phyloP scores from a whole-genome alignment of 2,888 invertebrate species.

The Agrenia bidenticulata region DNA sequence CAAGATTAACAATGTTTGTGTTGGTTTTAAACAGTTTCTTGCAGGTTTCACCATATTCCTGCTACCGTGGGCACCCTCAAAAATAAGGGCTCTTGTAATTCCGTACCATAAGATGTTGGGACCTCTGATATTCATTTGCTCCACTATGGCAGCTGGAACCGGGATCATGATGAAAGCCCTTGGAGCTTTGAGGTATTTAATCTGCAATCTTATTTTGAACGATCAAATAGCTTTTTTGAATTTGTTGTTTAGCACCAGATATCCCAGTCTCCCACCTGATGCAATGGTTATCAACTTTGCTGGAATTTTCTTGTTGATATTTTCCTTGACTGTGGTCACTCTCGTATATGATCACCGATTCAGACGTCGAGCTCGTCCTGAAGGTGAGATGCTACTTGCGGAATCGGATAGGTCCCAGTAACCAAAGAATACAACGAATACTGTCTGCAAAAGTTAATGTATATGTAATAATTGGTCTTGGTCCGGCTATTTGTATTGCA shows the following conservation, averaged over 20 bases:
- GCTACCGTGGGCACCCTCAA: constrained; percentile 43
- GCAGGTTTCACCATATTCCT: constrained; percentile 50
- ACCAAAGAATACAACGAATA: too few species aligned
- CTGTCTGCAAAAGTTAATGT: too few species aligned
- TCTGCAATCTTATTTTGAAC: neutral
- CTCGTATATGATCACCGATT: constrained; percentile 46
- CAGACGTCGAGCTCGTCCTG: constrained; percentile 47
- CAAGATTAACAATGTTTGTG: neutral
- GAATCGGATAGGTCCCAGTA: constrained; percentile 30
- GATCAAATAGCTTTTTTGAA: neutral
- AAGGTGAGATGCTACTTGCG: constrained; percentile 48
- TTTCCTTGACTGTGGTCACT: constrained; percentile 37
- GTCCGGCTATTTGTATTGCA: too few species aligned
- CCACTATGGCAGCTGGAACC: constrained; percentile 41
- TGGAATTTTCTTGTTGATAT: constrained; percentile 46
- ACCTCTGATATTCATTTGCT: constrained; percentile 44
- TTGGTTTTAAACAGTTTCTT: constrained; percentile 38
- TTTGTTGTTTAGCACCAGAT: constrained; percentile 24
- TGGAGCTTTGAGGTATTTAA: constrained; percentile 38
- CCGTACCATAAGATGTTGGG: constrained; percentile 50
- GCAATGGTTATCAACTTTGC: constrained; percentile 44
- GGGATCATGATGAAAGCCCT: constrained; percentile 51
- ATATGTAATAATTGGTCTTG: too few species aligned
- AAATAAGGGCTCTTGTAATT: constrained; percentile 40
- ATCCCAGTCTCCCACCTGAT: constrained; percentile 28